These are phyloP conservation scores for Ptychodera flava DNA, from an alignment of 35 echinoderm and acorn worm species.

Conservation along the genomic window DNA sequence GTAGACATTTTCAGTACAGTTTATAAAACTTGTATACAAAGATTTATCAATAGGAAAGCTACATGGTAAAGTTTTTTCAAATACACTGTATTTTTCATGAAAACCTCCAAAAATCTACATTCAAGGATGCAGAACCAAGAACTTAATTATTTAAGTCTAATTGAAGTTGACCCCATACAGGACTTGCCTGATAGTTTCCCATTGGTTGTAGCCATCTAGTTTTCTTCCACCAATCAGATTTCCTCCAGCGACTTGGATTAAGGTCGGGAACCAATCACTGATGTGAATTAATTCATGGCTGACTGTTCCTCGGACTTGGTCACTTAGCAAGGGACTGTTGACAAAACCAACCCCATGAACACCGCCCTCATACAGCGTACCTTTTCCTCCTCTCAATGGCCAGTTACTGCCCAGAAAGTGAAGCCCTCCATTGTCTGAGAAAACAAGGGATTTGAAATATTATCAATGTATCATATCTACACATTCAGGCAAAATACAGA, in stretches of 20 bases:
- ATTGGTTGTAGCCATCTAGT: conserved; percentile 56
- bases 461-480: no score
- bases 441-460: no score
- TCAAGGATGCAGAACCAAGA: no score
- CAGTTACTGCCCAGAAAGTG: conserved; percentile 35
- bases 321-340: conserved; percentile 33
- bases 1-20: no score
- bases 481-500: no score
- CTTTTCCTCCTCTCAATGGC: conserved; percentile 51
- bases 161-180: no score
- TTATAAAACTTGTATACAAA: no score
- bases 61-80: no score
- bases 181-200: conserved; percentile 59
- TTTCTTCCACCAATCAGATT: conserved; percentile 10
- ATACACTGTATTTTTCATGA: no score
- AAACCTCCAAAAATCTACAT: no score
- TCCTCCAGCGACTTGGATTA: conserved; percentile 37
- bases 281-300: conserved; percentile 47
- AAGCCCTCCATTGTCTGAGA: conserved; percentile 37
- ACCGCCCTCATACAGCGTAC: conserved; percentile 60
- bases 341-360: conserved; percentile 52
- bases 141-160: no score
- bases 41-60: no score
- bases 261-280: conserved; percentile 68
- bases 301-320: conserved; percentile 9